Evolutionary conservation across 1,140 invertebrate species (phyloP).

Genomic region (Drosophila equinoxialis): DNA sequence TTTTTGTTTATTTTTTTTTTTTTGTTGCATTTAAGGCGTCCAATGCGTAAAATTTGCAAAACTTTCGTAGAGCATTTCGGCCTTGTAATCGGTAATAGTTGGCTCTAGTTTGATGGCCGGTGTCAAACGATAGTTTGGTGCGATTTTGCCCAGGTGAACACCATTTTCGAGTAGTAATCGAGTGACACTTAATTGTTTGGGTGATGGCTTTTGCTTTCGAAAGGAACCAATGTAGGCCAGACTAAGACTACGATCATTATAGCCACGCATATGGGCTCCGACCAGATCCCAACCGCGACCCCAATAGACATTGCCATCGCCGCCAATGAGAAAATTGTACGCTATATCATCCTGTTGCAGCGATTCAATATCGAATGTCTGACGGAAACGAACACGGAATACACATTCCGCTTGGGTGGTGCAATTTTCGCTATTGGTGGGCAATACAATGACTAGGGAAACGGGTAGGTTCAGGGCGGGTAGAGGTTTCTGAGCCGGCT

Average conservation of each 20-base stretch:
- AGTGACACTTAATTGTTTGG: constrained; percentile 85
- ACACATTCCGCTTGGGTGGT: constrained; percentile 84
- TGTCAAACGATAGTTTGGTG: constrained; percentile 85
- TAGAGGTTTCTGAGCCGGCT: constrained; percentile 83
- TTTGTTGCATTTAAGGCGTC: constrained; percentile 76
- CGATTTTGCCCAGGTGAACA: constrained; percentile 84
- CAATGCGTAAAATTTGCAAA: constrained; percentile 85
- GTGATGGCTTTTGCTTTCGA: constrained; percentile 82
- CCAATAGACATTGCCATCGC: constrained; percentile 87
- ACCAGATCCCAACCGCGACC: constrained; percentile 86
- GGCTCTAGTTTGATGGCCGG: constrained; percentile 86
- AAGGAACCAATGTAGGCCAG: constrained; percentile 86
- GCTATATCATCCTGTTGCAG: constrained; percentile 85
- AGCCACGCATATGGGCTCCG: constrained; percentile 85
- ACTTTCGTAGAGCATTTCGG: constrained; percentile 85
- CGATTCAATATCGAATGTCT: constrained; percentile 90
- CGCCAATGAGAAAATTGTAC: constrained; percentile 87
- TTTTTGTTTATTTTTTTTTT: too few species aligned
- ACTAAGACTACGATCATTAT: constrained; percentile 86
- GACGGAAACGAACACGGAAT: constrained; percentile 85
- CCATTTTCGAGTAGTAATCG: constrained; percentile 85
- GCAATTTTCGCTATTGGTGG: constrained; percentile 84
- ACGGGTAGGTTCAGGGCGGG: constrained; percentile 83
- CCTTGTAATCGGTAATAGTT: constrained; percentile 87
- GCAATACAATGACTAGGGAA: constrained; percentile 84